Evolutionary conservation across 2,888 invertebrate species (phyloP).

Genomic region (Periphyllus acericola): DNA sequence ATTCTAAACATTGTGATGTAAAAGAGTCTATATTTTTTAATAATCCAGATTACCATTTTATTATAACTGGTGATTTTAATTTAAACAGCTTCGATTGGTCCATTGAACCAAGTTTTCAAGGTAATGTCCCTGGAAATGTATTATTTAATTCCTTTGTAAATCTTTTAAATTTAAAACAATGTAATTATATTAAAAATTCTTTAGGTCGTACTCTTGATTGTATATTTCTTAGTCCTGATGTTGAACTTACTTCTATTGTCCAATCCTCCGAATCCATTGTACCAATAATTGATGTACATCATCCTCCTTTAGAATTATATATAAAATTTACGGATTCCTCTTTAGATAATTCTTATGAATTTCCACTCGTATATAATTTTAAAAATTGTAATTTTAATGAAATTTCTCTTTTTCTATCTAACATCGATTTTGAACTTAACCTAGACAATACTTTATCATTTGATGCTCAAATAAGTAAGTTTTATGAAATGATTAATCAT

Average conservation of each 20-base stretch:
- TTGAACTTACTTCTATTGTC: too few relatives aligned
- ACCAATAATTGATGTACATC: neutral
- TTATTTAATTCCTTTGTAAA: neutral
- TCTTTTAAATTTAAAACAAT: constrained; percentile 1
- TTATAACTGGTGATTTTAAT: constrained; percentile 13
- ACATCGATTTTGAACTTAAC: constrained; percentile 24
- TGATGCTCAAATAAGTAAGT: neutral
- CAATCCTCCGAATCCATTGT: too few relatives aligned
- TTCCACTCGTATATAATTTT: constrained; percentile 11
- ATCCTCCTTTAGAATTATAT: constrained; percentile 2
- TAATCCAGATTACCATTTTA: neutral
- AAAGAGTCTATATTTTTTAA: neutral
- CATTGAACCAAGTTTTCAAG: neutral
- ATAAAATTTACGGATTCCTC: constrained; percentile 4
- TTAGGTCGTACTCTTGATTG: neutral
- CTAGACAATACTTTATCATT: constrained; percentile 13
- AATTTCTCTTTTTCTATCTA: constrained; percentile 20
- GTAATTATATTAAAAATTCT: neutral
- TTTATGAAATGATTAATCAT: constrained; percentile 23
- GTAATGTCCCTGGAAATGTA: neutral
- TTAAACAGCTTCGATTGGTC: neutral
- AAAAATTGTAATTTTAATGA: constrained; percentile 26
- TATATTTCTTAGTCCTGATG: too few relatives aligned
- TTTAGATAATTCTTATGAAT: neutral
- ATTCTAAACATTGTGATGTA: too few relatives aligned